Evolutionary conservation across 2,888 invertebrate genomes (phyloP).

Genomic region (Helicoverpa assulta): DNA sequence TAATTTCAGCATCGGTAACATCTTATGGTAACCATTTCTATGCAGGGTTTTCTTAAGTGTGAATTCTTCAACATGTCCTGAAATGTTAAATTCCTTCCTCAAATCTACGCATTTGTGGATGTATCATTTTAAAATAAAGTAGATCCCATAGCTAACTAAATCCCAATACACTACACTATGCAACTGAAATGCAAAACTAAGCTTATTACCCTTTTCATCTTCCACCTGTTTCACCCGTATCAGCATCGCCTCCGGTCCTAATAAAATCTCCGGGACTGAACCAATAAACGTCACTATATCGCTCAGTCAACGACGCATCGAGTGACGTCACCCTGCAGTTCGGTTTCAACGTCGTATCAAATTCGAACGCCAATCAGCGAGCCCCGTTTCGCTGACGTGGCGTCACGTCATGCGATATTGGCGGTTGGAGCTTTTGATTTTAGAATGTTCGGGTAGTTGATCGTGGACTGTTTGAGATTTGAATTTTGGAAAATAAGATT

Average conservation of each 20-base stretch:
- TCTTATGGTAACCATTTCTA: not conserved
- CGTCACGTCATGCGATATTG: conserved; percentile 53
- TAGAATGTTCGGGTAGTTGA: conserved; percentile 21
- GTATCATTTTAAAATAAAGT: not conserved
- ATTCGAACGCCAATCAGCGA: conserved; percentile 59
- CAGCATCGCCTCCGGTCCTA: conserved; percentile 23
- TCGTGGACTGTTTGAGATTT: conserved; percentile 5
- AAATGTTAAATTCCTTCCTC: no score
- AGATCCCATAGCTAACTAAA: not conserved
- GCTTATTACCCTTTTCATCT: conserved; percentile 1
- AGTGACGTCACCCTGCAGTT: conserved; percentile 54
- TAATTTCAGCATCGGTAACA: no score
- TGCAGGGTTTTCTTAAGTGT: no score
- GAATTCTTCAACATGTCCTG: no score
- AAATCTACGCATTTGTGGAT: no score
- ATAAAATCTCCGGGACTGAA: conserved; percentile 52
- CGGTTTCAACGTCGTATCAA: conserved; percentile 59
- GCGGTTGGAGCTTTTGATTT: conserved; percentile 46
- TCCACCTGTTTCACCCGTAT: conserved; percentile 11
- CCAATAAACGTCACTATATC: conserved; percentile 57
- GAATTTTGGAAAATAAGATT: not conserved
- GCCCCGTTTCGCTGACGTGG: conserved; percentile 49
- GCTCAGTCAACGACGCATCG: conserved; percentile 53
- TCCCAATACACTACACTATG: not conserved
- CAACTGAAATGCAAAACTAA: not conserved